Percentiles rank a stretch among this genome's conserved stretches.
Conservation (phyloP, 2,797 vertebrate genomes). For the Ctenochaetus hawaiiensis region DNA sequence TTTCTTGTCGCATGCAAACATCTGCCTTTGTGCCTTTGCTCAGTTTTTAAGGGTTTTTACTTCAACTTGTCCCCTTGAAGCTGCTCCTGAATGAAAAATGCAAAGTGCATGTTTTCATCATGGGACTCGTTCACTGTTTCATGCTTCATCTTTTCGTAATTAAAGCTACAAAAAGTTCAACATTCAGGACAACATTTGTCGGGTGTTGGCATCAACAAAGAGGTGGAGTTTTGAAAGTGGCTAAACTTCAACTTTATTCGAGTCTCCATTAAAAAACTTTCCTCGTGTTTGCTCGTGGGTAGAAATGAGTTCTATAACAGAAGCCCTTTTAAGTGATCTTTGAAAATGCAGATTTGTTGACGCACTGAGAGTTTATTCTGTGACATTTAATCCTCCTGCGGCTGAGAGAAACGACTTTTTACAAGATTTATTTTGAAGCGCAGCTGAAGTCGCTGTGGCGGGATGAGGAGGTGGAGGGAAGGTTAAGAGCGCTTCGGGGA, state of each 20-base stretch:
- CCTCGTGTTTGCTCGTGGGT: conserved; percentile 23
- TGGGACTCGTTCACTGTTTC: not conserved
- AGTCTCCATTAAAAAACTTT: not conserved
- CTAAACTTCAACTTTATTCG: not conserved
- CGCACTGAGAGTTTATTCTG: conserved; percentile 29
- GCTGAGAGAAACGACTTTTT: conserved; percentile 16
- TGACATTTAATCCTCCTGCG: conserved; percentile 55
- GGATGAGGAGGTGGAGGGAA: conserved; percentile 57
- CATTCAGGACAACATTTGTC: no score
- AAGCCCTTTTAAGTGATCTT: conserved; percentile 34
- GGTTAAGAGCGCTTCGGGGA: conserved; percentile 42
- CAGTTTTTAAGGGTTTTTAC: not conserved
- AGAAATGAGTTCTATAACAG: conserved; percentile 4
- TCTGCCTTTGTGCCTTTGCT: not conserved
- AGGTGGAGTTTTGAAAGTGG: not conserved
- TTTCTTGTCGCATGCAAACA: not conserved
- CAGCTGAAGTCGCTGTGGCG: conserved; percentile 15
- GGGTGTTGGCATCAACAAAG: not conserved
- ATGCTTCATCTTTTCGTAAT: not conserved
- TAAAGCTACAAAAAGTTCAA: not conserved
- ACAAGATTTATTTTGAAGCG: conserved; percentile 29
- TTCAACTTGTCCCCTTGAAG: not conserved
- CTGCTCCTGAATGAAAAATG: not conserved
- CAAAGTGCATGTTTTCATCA: not conserved
- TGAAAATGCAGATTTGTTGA: conserved; percentile 44